These are phyloP conservation scores for Mesopsocus fuscifrons DNA, from an alignment of 2,888 invertebrate genomes.

Conservation along the genomic window DNA sequence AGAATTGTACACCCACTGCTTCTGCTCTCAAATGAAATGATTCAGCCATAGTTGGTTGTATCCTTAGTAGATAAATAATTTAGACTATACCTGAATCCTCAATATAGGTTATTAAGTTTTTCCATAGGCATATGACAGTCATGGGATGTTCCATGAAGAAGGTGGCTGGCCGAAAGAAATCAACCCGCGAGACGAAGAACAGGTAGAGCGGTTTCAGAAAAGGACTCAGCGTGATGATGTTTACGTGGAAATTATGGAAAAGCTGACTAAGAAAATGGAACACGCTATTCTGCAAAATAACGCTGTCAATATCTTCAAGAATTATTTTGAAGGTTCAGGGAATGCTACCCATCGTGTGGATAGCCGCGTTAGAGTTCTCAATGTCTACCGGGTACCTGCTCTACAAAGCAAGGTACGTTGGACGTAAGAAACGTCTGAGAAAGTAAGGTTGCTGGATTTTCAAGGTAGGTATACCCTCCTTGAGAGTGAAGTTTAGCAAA, in stretches of 20 bases:
- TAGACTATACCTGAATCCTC: too few relatives aligned
- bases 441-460: too few relatives aligned
- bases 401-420: too few relatives aligned
- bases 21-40: too few relatives aligned
- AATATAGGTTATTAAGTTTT: too few relatives aligned
- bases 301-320: conserved; percentile 58
- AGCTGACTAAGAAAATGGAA: conserved; percentile 36
- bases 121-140: too few relatives aligned
- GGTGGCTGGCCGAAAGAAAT: conserved; percentile 75
- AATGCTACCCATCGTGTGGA: not conserved
- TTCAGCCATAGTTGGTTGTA: too few relatives aligned
- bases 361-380: not conserved
- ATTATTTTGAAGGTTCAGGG: conserved; percentile 45
- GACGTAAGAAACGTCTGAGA: too few relatives aligned
- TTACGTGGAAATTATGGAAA: conserved; percentile 43
- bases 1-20: too few relatives aligned
- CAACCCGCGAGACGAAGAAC: conserved; percentile 43
- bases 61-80: too few relatives aligned
- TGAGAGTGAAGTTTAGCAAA: too few relatives aligned
- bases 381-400: not conserved
- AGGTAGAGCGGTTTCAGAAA: conserved; percentile 49
- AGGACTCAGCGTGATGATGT: conserved; percentile 62
- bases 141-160: conserved; percentile 55
- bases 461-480: too few relatives aligned
- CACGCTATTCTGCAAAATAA: conserved; percentile 58